Conservation (phyloP, 1,140 invertebrate species). For the Argopecten irradians region DNA sequence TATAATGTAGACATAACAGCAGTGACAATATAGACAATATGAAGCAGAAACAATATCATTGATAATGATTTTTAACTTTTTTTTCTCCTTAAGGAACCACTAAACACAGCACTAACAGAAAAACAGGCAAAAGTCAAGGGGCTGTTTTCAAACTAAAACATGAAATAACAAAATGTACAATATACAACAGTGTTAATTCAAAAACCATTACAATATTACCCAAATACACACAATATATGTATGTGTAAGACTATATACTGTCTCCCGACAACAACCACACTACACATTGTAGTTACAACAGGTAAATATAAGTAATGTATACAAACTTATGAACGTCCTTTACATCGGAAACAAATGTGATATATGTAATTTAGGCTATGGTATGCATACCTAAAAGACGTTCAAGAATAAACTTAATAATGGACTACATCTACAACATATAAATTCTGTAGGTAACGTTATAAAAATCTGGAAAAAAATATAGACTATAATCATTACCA, state of each 20-base stretch:
- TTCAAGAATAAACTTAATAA: background rate
- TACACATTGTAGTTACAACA: background rate
- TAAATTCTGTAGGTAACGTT: background rate
- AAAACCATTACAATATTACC: background rate
- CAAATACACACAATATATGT: background rate
- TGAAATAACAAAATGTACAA: background rate
- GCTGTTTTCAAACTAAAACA: background rate
- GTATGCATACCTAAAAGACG: background rate
- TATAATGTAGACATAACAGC: background rate
- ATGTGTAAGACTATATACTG: background rate
- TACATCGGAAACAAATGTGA: conserved; percentile 8
- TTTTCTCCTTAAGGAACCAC: background rate
- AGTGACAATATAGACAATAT: background rate
- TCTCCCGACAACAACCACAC: background rate
- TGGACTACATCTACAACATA: background rate
- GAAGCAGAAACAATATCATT: background rate
- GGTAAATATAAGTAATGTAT: background rate
- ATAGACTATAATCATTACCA: background rate
- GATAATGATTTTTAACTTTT: background rate
- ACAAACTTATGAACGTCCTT: background rate
- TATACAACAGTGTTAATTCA: background rate
- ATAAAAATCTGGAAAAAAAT: no score
- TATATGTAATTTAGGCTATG: background rate
- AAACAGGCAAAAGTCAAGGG: background rate
- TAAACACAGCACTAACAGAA: background rate